These are phyloP conservation scores for Caenorhabditis sinica DNA, from an alignment of 2,888 invertebrate genomes.

Conservation along the genomic window DNA sequence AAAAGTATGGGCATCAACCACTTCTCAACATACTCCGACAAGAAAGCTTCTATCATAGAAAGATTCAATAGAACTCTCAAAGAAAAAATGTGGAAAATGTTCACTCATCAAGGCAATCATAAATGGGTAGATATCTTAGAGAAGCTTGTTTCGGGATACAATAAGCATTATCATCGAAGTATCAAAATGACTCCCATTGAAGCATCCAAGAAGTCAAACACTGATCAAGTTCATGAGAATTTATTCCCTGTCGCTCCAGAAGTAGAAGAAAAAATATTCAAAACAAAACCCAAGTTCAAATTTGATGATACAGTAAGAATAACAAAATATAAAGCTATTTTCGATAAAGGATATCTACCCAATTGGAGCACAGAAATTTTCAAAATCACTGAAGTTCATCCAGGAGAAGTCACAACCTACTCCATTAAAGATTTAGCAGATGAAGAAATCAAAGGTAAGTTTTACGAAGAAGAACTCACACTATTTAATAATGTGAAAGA, in stretches of 20 bases:
- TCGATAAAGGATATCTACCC: constrained; percentile 62
- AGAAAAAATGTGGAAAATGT: constrained; percentile 65
- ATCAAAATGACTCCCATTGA: constrained; percentile 70
- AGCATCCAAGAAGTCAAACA: constrained; percentile 60
- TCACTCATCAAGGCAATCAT: constrained; percentile 71
- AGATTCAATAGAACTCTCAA: constrained; percentile 72
- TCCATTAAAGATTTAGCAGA: constrained; percentile 24
- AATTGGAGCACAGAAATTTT: constrained; percentile 65
- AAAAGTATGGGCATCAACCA: constrained; percentile 65
- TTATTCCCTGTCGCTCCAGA: not conserved
- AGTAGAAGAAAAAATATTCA: not conserved
- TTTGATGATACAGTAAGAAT: constrained; percentile 64
- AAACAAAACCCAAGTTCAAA: constrained; percentile 25
- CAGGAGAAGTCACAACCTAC: not conserved
- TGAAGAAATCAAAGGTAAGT: constrained; percentile 50
- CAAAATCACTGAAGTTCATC: constrained; percentile 57
- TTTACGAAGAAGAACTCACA: constrained; percentile 51
- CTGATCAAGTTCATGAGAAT: constrained; percentile 43
- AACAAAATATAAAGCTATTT: constrained; percentile 70
- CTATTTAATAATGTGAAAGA: constrained; percentile 64
- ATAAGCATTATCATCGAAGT: constrained; percentile 70
- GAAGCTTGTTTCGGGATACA: constrained; percentile 65
- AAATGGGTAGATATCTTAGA: constrained; percentile 71
- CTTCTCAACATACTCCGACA: constrained; percentile 68
- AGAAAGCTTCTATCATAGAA: constrained; percentile 71